Conservation (phyloP, 2,113 vertebrate genomes). For the Ctenomys sociabilis region DNA sequence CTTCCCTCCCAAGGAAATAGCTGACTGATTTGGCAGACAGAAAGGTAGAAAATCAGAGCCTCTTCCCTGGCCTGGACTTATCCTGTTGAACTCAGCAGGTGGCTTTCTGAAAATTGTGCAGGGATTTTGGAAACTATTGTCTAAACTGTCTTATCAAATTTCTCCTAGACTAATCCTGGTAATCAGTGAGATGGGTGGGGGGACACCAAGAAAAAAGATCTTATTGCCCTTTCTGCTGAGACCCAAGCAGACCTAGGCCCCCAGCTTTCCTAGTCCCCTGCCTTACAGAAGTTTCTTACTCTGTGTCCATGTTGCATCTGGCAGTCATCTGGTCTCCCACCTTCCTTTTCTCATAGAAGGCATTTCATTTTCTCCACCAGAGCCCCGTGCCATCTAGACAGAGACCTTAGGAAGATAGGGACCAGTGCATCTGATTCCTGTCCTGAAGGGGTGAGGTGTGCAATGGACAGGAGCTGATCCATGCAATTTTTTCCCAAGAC, state of each 20-base stretch:
- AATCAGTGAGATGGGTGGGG: slow-evolving; percentile 5
- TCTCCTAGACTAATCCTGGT: slow-evolving; percentile 59
- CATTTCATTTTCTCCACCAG: slow-evolving; percentile 48
- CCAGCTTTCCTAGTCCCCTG: slow-evolving; percentile 20
- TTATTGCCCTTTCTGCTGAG: slow-evolving; percentile 54
- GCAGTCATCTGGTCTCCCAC: slow-evolving; percentile 59
- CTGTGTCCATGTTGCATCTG: slow-evolving; percentile 30
- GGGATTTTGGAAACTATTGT: slow-evolving; percentile 58
- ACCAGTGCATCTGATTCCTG: background rate
- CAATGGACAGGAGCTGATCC: background rate
- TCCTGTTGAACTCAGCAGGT: slow-evolving; percentile 38
- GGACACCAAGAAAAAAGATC: slow-evolving; percentile 1
- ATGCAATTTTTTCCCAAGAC: slow-evolving; percentile 26
- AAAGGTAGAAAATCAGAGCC: slow-evolving; percentile 39
- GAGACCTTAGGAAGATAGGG: slow-evolving; percentile 25
- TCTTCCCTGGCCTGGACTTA: slow-evolving; percentile 50
- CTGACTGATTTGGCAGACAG: background rate
- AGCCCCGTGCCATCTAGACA: slow-evolving; percentile 35
- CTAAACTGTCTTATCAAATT: slow-evolving; percentile 56
- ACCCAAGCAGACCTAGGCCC: slow-evolving; percentile 32
- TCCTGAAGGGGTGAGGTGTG: background rate
- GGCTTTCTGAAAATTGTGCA: slow-evolving; percentile 42
- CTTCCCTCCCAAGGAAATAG: background rate
- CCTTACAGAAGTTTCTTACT: background rate
- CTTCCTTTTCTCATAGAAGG: slow-evolving; percentile 29